Evolutionary conservation across 2,888 invertebrate species (phyloP).

Genomic region (Opisthograptis luteolata): DNA sequence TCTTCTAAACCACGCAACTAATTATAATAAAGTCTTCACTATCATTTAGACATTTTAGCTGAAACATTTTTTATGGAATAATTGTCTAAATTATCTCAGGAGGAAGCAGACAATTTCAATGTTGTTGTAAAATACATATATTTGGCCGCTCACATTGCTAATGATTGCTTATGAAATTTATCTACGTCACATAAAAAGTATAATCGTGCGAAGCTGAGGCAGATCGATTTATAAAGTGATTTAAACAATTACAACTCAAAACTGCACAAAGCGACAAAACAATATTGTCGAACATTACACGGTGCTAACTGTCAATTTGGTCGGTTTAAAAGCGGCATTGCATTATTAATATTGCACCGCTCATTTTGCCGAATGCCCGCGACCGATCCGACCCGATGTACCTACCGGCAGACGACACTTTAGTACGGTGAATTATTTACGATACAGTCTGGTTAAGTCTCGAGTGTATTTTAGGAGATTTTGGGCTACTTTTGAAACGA

Average conservation of each 20-base stretch:
- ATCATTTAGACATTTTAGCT: no score
- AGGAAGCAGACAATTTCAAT: no score
- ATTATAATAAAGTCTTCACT: no score
- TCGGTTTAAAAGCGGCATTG: conserved; percentile 12
- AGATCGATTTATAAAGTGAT: no score
- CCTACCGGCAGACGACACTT: conserved; percentile 44
- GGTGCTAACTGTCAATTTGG: conserved; percentile 19
- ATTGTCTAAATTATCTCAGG: no score
- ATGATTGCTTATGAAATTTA: no score
- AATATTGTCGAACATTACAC: conserved; percentile 10
- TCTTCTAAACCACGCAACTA: no score
- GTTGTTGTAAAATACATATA: no score
- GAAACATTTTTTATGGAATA: no score
- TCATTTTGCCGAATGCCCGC: conserved; percentile 35
- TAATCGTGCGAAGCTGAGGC: no score
- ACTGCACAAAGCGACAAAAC: background rate
- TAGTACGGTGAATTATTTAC: conserved; percentile 55
- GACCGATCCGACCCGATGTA: conserved; percentile 35
- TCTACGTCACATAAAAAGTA: no score
- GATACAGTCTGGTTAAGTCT: conserved; percentile 43
- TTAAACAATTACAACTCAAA: background rate
- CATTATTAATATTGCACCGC: conserved; percentile 46
- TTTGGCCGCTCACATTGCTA: no score
- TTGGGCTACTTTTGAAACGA: conserved; percentile 4
- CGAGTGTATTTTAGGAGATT: conserved; percentile 23